A percentile compares a stretch with the other conserved stretches of the same genome.
Conservation (phyloP, 2,113 vertebrate species). For the Lethenteron reissneri region DNA sequence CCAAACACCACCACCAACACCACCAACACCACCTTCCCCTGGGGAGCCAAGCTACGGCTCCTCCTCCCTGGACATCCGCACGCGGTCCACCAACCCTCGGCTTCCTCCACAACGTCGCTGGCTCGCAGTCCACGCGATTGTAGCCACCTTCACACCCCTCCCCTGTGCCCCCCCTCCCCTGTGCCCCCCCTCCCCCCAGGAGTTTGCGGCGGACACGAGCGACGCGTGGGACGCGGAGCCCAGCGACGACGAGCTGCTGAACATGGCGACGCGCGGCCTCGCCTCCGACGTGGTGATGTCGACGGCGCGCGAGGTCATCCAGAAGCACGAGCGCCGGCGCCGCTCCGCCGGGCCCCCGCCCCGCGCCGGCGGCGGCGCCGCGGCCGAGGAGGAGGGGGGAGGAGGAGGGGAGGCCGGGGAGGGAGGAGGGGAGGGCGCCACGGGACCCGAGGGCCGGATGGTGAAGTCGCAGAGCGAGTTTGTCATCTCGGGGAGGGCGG, state of each 20-base stretch:
- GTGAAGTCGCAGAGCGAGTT: not conserved
- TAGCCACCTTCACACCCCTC: too few species aligned
- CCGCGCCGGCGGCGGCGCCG: slow-evolving; percentile 23
- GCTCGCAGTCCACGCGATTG: too few species aligned
- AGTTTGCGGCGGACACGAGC: slow-evolving; percentile 74
- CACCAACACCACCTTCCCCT: too few species aligned
- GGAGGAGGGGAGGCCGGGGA: too few species aligned
- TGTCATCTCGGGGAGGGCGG: not conserved
- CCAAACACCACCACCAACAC: too few species aligned
- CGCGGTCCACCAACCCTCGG: too few species aligned
- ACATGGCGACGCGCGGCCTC: slow-evolving; percentile 22
- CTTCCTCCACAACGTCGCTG: too few species aligned
- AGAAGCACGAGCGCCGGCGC: slow-evolving; percentile 42
- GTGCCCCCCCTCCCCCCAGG: slow-evolving; percentile 27
- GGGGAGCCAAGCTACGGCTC: too few species aligned
- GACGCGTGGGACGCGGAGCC: slow-evolving; percentile 87
- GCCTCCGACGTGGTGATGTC: slow-evolving; percentile 29
- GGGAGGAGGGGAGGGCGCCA: too few species aligned
- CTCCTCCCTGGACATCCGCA: too few species aligned
- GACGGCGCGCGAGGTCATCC: slow-evolving; percentile 22
- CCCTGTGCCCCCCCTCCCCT: too few species aligned
- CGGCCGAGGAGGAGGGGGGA: not conserved
- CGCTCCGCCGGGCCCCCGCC: slow-evolving; percentile 67
- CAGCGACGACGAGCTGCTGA: slow-evolving; percentile 33
- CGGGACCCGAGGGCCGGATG: too few species aligned